Evolutionary conservation across 2,797 vertebrate species (phyloP), one percentile per base, ranked within the genome.

Genomic region (Zalophus californianus): DNA sequence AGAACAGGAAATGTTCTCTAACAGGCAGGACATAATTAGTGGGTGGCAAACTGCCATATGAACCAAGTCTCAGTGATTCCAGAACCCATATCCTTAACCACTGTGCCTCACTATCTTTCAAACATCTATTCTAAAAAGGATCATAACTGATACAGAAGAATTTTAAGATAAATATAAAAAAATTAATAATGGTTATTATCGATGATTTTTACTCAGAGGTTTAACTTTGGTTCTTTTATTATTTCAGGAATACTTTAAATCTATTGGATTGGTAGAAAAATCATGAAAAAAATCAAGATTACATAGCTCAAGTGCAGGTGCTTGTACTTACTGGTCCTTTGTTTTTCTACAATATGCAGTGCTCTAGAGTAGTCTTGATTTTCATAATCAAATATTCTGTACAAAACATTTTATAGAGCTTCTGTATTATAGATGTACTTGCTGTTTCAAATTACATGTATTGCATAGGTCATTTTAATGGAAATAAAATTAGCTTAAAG

Each of bases 401-500:
- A n/a, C 35, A 75, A 44, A 94, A 86, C 41, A 58, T 48, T 79
- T 82, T 25, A 29, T n/a, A 44, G 56, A 93, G 62, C 70, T 52
- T 35, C 62, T 86, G 16, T 62, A 12, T 75, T 91, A 35, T 56
- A 23, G 18, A 27, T 41, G 15, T 50, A 21, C 35, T 70, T 87
- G 64, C 93, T 95, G 93, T 97, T 97, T 96, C 83, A 68, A 95
- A 97, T 97, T 94, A 95, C 96, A 84, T 85, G 29, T 56, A 72
- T 91, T 89, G 54, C 68, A 50, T 41, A 84, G 79, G 52, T 44
- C 27, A 77, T 96, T 80, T 95, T 79, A 96, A 41, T 96, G 94
- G 84, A 96, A 96, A 96, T 92, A 97, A 96, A 97, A 97, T 95
- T 92, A 97, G 38, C 91, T 97, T 94, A 90, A 93, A 96, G 83